Percentiles rank a stretch among this genome's conserved stretches.
Evolutionary conservation across 2,888 invertebrate species (phyloP).

Genomic region (Antheraea yamamai): DNA sequence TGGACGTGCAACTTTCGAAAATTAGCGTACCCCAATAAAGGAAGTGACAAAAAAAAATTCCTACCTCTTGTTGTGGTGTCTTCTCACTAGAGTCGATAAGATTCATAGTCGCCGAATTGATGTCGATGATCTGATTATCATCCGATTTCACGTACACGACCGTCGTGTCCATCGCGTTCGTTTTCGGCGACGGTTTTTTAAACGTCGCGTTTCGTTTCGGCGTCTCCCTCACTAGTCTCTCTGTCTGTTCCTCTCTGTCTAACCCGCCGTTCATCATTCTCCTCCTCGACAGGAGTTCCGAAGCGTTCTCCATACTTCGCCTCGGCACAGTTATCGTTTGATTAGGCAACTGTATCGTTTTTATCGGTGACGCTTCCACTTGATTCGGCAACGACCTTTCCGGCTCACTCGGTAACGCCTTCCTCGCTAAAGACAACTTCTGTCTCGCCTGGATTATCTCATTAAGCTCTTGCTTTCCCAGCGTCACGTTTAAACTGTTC

Average conservation of each 20-base stretch:
- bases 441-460: constrained; percentile 76
- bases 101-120: constrained; percentile 73
- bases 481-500: constrained; percentile 67
- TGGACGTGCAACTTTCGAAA: too few relatives aligned
- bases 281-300: constrained; percentile 66
- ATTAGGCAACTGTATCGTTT: constrained; percentile 70
- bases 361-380: constrained; percentile 56
- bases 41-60: constrained; percentile 25
- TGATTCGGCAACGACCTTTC: constrained; percentile 53
- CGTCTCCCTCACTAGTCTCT: constrained; percentile 57
- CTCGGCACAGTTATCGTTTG: constrained; percentile 71
- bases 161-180: constrained; percentile 60
- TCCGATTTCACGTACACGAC: constrained; percentile 64
- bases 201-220: constrained; percentile 71
- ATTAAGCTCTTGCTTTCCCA: constrained; percentile 74
- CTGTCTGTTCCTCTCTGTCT: constrained; percentile 55
- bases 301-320: constrained; percentile 72
- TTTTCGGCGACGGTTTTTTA: constrained; percentile 62
- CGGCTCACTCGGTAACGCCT: constrained; percentile 64
- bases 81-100: constrained; percentile 61
- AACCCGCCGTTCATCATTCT: constrained; percentile 60
- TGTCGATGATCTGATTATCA: constrained; percentile 68
- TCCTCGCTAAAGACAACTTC: constrained; percentile 70
- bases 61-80: constrained; percentile 56
- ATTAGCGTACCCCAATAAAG: too few relatives aligned